phyloP scores from a whole-genome alignment of 2,888 invertebrate genomes.

The Ennomos erosarius region DNA sequence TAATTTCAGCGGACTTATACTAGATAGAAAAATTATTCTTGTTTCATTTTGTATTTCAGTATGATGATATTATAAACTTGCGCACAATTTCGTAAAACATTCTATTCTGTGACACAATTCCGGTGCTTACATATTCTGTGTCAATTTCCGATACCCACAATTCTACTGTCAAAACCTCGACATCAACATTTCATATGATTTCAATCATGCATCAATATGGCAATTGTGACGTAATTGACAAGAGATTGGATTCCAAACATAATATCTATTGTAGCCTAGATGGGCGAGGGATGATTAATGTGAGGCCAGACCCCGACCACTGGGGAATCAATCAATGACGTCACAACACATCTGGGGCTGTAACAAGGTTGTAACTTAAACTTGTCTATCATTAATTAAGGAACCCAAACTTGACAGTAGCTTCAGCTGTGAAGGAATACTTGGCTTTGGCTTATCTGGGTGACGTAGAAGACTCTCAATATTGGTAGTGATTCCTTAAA shows the following conservation, averaged over 20 bases:
- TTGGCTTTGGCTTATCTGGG: no score
- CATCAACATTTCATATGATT: slow-evolving; percentile 20
- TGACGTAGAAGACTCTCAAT: no score
- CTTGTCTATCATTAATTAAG: slow-evolving; percentile 47
- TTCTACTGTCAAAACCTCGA: slow-evolving; percentile 4
- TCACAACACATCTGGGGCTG: slow-evolving; percentile 53
- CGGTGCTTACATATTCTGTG: no score
- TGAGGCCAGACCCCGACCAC: slow-evolving; percentile 40
- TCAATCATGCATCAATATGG: slow-evolving; percentile 20
- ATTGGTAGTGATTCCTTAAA: no score
- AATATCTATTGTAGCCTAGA: slow-evolving; percentile 46
- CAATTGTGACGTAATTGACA: slow-evolving; percentile 28
- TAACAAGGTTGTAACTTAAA: slow-evolving; percentile 44
- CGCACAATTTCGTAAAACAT: no score
- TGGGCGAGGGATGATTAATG: slow-evolving; percentile 61
- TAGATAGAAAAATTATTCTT: no score
- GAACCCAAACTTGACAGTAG: slow-evolving; percentile 38
- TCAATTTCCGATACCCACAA: not conserved
- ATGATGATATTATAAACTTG: no score
- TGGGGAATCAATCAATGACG: slow-evolving; percentile 67
- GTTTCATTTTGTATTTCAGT: no score
- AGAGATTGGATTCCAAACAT: slow-evolving; percentile 26
- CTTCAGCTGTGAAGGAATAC: slow-evolving; percentile 4
- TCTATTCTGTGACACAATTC: no score
- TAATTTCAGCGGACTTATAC: no score